Evolutionary conservation across 2,888 invertebrate genomes (phyloP).

Genomic region (Bembecia ichneumoniformis): DNA sequence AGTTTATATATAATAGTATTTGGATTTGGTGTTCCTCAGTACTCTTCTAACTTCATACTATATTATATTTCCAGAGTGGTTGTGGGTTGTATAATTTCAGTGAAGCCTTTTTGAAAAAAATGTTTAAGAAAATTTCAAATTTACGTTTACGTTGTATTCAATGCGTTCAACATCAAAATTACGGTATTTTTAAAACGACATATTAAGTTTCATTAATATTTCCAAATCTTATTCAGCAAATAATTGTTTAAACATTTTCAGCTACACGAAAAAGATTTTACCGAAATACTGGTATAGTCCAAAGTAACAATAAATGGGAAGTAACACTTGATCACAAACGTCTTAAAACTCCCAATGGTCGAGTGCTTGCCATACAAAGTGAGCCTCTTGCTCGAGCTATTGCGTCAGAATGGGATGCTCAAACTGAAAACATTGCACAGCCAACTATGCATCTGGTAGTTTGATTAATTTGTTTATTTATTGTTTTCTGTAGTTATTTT

Average conservation of each 20-base stretch:
- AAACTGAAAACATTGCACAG: slow-evolving; percentile 81
- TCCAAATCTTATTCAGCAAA: background rate
- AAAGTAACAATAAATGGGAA: slow-evolving; percentile 82
- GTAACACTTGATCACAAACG: slow-evolving; percentile 90
- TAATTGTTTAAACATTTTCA: slow-evolving; percentile 21
- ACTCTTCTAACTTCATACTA: no score
- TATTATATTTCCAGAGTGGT: no score
- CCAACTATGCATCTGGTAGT: slow-evolving; percentile 91
- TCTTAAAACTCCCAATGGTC: slow-evolving; percentile 91
- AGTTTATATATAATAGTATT: no score
- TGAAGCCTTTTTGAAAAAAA: no score
- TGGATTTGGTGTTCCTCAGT: no score
- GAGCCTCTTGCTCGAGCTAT: slow-evolving; percentile 93
- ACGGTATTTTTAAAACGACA: slow-evolving; percentile 24
- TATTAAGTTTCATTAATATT: background rate
- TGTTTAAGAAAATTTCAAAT: slow-evolving; percentile 7
- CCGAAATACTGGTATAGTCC: slow-evolving; percentile 79
- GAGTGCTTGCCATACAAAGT: slow-evolving; percentile 81
- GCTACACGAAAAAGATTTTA: slow-evolving; percentile 80
- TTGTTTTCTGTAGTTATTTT: no score
- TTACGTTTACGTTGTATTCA: slow-evolving; percentile 9
- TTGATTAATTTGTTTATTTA: background rate
- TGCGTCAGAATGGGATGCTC: slow-evolving; percentile 95
- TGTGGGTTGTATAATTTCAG: no score
- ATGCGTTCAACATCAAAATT: slow-evolving; percentile 28